Conservation (phyloP, 1,140 invertebrate genomes). For the Pristionchus pacificus region DNA sequence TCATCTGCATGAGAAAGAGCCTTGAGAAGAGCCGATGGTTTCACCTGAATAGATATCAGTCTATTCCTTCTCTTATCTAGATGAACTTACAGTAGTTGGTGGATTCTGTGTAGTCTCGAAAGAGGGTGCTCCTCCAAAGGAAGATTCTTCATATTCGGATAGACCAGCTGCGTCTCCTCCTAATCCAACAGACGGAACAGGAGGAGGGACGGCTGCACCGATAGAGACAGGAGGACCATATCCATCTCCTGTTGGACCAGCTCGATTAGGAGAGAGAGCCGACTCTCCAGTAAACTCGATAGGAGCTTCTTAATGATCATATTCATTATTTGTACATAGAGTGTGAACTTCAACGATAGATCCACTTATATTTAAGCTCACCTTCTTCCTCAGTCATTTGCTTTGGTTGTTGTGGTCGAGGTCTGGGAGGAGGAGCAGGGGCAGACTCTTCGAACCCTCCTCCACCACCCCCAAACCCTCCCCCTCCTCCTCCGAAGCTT, state of each 20-base stretch:
- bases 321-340: not conserved
- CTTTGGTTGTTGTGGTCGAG: too few relatives aligned
- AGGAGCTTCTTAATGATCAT: slow-evolving; percentile 31
- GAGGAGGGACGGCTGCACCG: slow-evolving; percentile 42
- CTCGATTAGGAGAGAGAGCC: slow-evolving; percentile 45
- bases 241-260: slow-evolving; percentile 55
- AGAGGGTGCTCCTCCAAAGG: slow-evolving; percentile 22
- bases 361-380: slow-evolving; percentile 15
- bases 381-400: slow-evolving; percentile 7
- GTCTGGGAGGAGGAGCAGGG: slow-evolving; percentile 7
- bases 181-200: slow-evolving; percentile 41
- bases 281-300: slow-evolving; percentile 55
- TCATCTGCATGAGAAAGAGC: slow-evolving; percentile 53
- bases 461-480: slow-evolving; percentile 26
- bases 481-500: slow-evolving; percentile 30
- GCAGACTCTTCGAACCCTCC: slow-evolving; percentile 2
- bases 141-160: slow-evolving; percentile 26
- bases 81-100: slow-evolving; percentile 39
- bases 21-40: slow-evolving; percentile 51
- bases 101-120: slow-evolving; percentile 37
- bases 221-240: slow-evolving; percentile 51
- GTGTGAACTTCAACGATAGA: slow-evolving; percentile 1
- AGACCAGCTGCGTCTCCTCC: slow-evolving; percentile 50
- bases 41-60: slow-evolving; percentile 32
- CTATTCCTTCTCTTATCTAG: not conserved